Base-by-base conservation (phyloP, 1,140 invertebrate genomes). In the Dendroctonus ponderosae region DNA sequence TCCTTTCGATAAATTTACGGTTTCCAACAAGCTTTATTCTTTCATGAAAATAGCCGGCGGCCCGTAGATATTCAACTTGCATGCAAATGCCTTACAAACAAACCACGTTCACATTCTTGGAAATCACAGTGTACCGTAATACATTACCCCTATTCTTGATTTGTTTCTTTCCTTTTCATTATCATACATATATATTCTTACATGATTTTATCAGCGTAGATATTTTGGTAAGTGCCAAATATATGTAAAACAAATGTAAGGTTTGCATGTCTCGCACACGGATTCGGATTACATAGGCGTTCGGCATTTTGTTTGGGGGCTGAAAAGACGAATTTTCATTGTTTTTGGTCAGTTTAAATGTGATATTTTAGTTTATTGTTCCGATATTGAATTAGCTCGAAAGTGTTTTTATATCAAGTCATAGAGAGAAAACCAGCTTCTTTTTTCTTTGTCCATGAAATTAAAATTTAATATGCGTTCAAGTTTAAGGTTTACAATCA, bases 151-250 rank as follows among this genome's bases (percentile, higher is more conserved):
- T 15, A 64, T 64, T 64, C 51, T 51, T 64, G 48, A 64, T 64
- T 64, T 64, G 62, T 57, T 64, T 57, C 62, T 57, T 64, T 64
- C 62, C 51, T 64, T 57, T 56, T 56, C 62, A 64, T 64, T 64
- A 64, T 64, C 62, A 64, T 64, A 64, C 62, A 48, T 64, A 64
- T 64, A 64, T 64, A 56, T 48, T 56, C 62, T 15, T 56, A 12
- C 51, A 53, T 44, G 62, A 64, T 64, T 48, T 64, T 64, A 64
- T 64, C 62, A 57, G 53, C 62, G 41, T 64, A 64, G 62, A 64
- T 64, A 64, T 64, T 64, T 64, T 64, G 53, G 62, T 64, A 64
- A 64, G 62, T 64, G 62, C 62, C 53, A 64, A 64, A 64, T 64
- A 64, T 64, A 64, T 64, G 62, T 64, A 64, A 64, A 64, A 64